Conservation (phyloP, 2,888 invertebrate species). For the Bedellia somnulentella region DNA sequence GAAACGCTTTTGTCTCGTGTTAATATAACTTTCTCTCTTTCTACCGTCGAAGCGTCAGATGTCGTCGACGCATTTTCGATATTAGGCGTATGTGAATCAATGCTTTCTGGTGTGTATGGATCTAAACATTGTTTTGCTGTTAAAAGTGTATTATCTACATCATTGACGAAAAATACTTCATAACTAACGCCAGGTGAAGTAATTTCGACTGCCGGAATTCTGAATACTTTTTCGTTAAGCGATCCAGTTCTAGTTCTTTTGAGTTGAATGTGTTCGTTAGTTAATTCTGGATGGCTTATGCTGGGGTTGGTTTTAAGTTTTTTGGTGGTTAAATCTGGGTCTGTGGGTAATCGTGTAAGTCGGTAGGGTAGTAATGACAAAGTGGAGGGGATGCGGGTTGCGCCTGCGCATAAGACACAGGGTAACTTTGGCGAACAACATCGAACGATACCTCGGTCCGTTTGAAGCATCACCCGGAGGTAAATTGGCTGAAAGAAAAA, state of each 20-base stretch:
- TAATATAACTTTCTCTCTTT: conserved; percentile 25
- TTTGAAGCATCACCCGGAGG: conserved; percentile 69
- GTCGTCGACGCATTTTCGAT: conserved; percentile 33
- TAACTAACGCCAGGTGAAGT: conserved; percentile 48
- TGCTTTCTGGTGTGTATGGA: conserved; percentile 83
- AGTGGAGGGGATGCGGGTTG: conserved; percentile 16
- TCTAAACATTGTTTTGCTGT: conserved; percentile 51
- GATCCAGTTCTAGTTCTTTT: conserved; percentile 31
- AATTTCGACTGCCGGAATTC: conserved; percentile 50
- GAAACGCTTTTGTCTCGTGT: conserved; percentile 55
- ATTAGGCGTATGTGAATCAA: conserved; percentile 74
- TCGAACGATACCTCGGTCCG: conserved; percentile 74
- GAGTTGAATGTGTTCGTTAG: conserved; percentile 15
- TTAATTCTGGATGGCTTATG: conserved; percentile 12
- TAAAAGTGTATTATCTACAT: conserved; percentile 53
- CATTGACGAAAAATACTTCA: conserved; percentile 52
- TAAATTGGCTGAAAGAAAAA: conserved; percentile 71
- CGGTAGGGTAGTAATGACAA: conserved; percentile 14
- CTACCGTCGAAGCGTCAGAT: conserved; percentile 24
- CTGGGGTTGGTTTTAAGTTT: conserved; percentile 13
- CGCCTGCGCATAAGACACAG: conserved; percentile 26
- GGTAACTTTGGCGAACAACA: conserved; percentile 58
- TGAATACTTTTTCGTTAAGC: conserved; percentile 28
- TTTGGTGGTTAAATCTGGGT: conserved; percentile 28
- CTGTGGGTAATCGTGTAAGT: conserved; percentile 21